Base-by-base conservation (phyloP, 2,797 vertebrate species). In the Scleropages formosus region DNA sequence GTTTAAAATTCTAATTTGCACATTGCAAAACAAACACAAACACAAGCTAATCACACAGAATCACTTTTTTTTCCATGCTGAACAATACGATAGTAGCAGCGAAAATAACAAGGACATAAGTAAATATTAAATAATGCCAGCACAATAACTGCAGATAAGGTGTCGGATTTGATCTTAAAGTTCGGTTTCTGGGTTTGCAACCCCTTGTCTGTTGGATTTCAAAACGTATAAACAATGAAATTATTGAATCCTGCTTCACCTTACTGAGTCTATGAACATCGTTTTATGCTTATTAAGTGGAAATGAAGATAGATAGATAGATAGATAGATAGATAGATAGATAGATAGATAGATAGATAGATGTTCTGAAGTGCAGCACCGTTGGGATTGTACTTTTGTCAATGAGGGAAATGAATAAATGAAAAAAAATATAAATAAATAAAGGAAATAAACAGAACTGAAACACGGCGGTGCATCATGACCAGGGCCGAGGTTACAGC, bases 401-500 rank as follows among this genome's bases (percentile, higher is more conserved):
- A 59, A 11, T 31, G 51, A 12, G n/a, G n/a, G 16, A n/a, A n/a
- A n/a, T n/a, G n/a, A n/a, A n/a, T n/a, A n/a, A n/a, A n/a, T n/a
- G n/a, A n/a, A n/a, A n/a, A n/a, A n/a, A n/a, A n/a, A n/a, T n/a
- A n/a, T n/a, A n/a, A n/a, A n/a, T n/a, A n/a, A n/a, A n/a, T n/a
- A n/a, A n/a, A n/a, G n/a, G n/a, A n/a, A 39, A 65, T 39, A 18
- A n/a, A 65, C 13, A 6, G 0, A 63, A 3, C 10, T 1, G 10
- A 61, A 15, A 72, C 9, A n/a, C 70, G 44, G 56, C 31, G 13
- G 15, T n/a, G 11, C 20, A 58, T 16, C 22, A 10, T 49, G 58
- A 62, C 58, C 59, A 24, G 31, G 39, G 59, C 72, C 16, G 22
- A 47, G 72, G 59, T 73, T 73, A 62, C 58, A 18, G 22, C 39